Conservation (phyloP, 2,113 vertebrate genomes). For the Aldabrachelys gigantea region DNA sequence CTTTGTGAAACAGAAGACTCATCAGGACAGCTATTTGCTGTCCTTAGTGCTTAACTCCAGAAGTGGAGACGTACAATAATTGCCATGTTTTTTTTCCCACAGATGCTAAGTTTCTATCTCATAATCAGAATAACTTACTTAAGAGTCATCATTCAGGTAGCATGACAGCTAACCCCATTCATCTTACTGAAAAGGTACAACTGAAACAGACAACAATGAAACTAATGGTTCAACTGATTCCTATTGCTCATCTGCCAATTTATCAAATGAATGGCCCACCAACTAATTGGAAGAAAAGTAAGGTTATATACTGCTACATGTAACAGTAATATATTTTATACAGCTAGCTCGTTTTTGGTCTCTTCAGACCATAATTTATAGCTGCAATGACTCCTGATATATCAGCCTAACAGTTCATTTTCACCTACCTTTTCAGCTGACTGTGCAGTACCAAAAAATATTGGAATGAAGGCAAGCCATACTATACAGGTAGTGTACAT, state of each 20-base stretch:
- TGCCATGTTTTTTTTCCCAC: not conserved
- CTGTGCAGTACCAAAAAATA: constrained; percentile 98
- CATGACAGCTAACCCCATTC: constrained; percentile 26
- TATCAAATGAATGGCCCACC: constrained; percentile 23
- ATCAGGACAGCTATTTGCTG: not conserved
- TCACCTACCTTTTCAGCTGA: constrained; percentile 95
- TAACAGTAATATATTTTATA: not conserved
- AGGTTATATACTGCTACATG: not conserved
- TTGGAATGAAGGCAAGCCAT: constrained; percentile 97
- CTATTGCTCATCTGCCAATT: constrained; percentile 48
- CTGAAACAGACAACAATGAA: constrained; percentile 50
- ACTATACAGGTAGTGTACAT: constrained; percentile 99
- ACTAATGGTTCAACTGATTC: constrained; percentile 50
- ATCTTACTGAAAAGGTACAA: constrained; percentile 20
- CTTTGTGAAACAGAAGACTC: not conserved
- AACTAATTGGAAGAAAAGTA: not conserved
- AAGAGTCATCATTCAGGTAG: constrained; percentile 1
- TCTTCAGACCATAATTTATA: not conserved
- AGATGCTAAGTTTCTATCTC: constrained; percentile 5
- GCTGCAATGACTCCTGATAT: not conserved
- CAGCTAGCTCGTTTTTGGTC: not conserved
- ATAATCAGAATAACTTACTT: constrained; percentile 18
- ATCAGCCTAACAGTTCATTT: not conserved
- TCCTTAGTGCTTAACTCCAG: not conserved
- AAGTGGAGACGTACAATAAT: not conserved